phyloP scores from a whole-genome alignment of 2,888 invertebrate species.

The Netelia melanura region DNA sequence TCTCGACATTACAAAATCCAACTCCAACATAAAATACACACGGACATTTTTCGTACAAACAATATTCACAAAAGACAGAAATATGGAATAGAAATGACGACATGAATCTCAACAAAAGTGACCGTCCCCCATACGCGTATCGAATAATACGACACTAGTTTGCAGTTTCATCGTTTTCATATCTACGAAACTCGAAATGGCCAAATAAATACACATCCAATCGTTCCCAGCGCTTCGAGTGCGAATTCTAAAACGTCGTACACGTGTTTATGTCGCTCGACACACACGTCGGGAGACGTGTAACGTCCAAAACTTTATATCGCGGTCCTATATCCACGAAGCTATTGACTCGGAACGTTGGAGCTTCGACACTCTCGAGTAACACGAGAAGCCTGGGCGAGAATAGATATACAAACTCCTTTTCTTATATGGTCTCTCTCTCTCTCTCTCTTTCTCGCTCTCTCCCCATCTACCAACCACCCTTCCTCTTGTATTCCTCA shows the following conservation, averaged over 20 bases:
- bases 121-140: background rate
- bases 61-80: too few species aligned
- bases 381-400: constrained; percentile 47
- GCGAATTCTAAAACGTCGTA: background rate
- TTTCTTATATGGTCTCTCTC: constrained; percentile 12
- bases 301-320: constrained; percentile 35
- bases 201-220: constrained; percentile 53
- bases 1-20: too few species aligned
- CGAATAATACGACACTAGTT: background rate
- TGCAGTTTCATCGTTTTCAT: constrained; percentile 7
- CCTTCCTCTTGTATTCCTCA: constrained; percentile 19
- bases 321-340: constrained; percentile 37
- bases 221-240: background rate
- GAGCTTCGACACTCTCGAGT: constrained; percentile 60
- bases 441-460: background rate
- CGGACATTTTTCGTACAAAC: too few species aligned
- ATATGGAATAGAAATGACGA: too few species aligned
- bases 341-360: constrained; percentile 63
- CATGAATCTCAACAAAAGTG: too few species aligned
- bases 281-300: constrained; percentile 21
- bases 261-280: constrained; percentile 8
- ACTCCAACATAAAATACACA: too few species aligned
- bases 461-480: background rate
- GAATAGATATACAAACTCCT: constrained; percentile 63
- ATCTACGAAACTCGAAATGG: constrained; percentile 33